These are phyloP conservation scores for Oasisia sp. DNA, from an alignment of 2,888 invertebrate species.

Conservation along the genomic window DNA sequence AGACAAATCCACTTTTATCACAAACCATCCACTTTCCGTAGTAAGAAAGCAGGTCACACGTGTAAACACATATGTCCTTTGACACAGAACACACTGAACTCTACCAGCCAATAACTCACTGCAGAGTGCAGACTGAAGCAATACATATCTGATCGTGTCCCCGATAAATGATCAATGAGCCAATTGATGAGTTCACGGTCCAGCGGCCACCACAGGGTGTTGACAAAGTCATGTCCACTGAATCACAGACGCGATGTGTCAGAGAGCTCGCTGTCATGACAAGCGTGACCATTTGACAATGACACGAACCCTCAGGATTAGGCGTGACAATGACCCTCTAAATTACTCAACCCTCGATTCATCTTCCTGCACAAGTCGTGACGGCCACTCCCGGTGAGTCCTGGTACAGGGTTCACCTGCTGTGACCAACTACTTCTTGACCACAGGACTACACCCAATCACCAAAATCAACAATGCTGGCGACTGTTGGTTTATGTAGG, in stretches of 20 bases:
- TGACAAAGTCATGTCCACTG: not conserved
- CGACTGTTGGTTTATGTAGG: not conserved
- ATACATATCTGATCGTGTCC: not conserved
- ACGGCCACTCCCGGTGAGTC: not conserved
- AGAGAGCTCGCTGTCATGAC: not conserved
- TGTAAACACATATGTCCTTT: not conserved
- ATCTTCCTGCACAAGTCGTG: not conserved
- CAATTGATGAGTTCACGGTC: not conserved
- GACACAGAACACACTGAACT: not conserved
- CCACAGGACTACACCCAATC: not conserved
- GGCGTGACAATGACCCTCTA: not conserved
- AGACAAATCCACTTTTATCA: no score
- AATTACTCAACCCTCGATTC: not conserved
- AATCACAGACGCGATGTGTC: not conserved
- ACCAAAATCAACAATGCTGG: not conserved
- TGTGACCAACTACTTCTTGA: not conserved
- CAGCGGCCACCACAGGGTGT: not conserved
- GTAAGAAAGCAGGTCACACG: no score
- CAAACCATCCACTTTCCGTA: no score
- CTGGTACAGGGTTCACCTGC: not conserved
- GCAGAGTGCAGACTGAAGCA: no score
- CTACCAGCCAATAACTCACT: no score
- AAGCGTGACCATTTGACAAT: not conserved
- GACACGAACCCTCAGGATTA: not conserved
- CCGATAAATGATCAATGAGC: not conserved